Conservation (phyloP, 2,113 vertebrate genomes). For the Mystacornis crossleyi region DNA sequence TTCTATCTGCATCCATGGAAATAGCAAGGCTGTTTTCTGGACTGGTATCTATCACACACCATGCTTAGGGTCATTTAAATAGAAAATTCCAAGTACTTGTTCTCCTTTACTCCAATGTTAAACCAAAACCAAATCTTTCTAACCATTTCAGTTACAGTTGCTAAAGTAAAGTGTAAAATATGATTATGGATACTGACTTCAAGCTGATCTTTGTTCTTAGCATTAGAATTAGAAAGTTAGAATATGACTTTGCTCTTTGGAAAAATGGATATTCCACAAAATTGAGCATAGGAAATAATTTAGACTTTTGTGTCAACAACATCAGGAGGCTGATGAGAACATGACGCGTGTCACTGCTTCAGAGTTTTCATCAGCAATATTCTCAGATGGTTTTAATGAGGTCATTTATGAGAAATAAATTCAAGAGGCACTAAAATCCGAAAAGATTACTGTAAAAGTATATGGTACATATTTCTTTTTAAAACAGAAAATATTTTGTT, state of each 20-base stretch:
- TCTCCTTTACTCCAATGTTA: background rate
- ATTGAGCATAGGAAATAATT: background rate
- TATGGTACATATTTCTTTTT: background rate
- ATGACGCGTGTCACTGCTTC: background rate
- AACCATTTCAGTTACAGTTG: background rate
- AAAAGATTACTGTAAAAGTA: background rate
- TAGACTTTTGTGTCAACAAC: background rate
- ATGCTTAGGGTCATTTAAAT: background rate
- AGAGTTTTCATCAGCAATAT: conserved; percentile 6
- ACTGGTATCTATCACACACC: background rate
- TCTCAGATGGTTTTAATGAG: conserved; percentile 18
- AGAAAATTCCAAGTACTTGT: background rate
- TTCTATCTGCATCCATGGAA: background rate
- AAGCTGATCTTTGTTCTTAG: background rate
- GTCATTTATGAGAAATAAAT: conserved; percentile 24
- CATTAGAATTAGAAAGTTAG: background rate
- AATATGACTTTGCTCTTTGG: background rate
- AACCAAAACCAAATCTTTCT: background rate
- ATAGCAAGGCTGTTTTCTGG: background rate
- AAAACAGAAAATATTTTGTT: background rate
- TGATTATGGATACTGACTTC: background rate
- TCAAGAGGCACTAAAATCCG: background rate
- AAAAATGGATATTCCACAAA: background rate
- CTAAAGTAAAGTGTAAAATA: background rate
- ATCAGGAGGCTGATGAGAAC: background rate